Evolutionary conservation across 2,888 invertebrate species (phyloP), one percentile per base, ranked within the genome.

Genomic region (Drosophila rubida): DNA sequence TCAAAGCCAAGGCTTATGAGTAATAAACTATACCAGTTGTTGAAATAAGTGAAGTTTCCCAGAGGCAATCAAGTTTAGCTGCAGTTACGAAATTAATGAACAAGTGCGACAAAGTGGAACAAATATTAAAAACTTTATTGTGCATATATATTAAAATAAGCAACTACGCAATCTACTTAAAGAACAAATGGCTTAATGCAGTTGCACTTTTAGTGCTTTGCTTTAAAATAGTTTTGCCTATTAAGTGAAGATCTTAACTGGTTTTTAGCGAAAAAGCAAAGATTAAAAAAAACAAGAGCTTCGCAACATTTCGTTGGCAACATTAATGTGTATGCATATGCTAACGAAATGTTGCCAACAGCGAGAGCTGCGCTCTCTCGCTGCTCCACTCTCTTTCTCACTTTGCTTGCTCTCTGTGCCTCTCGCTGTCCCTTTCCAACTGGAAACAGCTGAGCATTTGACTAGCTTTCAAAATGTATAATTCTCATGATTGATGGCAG

Each of bases 361-460:
- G 9, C 14, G 23, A 27, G 5, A 44, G 23, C 61, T 49, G 16
- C 53, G 14, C 54, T 22, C 45, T 27, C n/a, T 27, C 16, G 22
- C 50, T 23, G 16, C 9, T 22, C 9, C 25, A 27, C 39, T 22
- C 27, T 49, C 22, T 19, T 35, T n/a, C n/a, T n/a, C n/a, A n/a
- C 16, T 41, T 42, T 27, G 3, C 32, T n/a, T n/a, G 32, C 32
- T 1, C n/a, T n/a, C 30, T 30, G 39, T 42, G 22, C 27, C 13
- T 0, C 13, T 51, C 13, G 35, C 37, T 45, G 42, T 46, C 61
- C 42, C n/a, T 44, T 13, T 50, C 22, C 13, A 6, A 11, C 45
- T n/a, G 13, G 32, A 50, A 76, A 57, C 77, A 74, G 72, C 67
- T 72, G 72, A 44, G 27, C 66, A 23, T 59, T 71, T 62, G 14